Base-by-base conservation (phyloP, 2,113 vertebrate species). In the Corvus cornix region DNA sequence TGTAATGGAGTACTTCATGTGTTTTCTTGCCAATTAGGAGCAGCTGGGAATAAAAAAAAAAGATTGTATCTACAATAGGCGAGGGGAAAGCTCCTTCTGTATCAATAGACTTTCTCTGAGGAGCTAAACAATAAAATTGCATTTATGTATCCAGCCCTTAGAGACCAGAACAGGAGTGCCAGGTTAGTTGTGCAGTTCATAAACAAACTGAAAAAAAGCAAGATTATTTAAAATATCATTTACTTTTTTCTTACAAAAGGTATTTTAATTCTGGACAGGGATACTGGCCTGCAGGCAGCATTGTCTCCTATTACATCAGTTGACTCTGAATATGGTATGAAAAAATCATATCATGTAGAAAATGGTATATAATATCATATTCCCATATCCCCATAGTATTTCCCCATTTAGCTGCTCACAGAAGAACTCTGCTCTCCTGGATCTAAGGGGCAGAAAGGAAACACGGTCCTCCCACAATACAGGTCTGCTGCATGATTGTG, bases 1-100 rank as follows among this genome's bases (percentile, higher is more conserved):
- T 2, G 4, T 10, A n/a, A 7, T 3, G 5, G 7, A 46, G 16
- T 0, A 1, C 8, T 48, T 31, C 4, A 2, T 4, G 5, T 8
- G 11, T 27, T 77, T 66, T n/a, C 31, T 84, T 69, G 44, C 22
- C 59, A 44, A 4, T 17, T 20, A 52, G 44, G 55, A 82, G 73
- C 28, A 74, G 31, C 7, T 43, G 39, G 56, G 73, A 28, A 56
- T 49, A 72, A 43, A 48, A 48, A 46, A 78, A 30, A 78, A 27
- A 35, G 6, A 56, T 30, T 58, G 15, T 41, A 26, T 11, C 33
- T 84, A 41, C 39, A 87, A 73, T 84, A 84, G 16, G 12, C 84
- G 18, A 44, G 44, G 16, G 15, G 10, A 62, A 81, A 69, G 20
- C 33, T 30, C 13, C 43, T 73, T 82, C 39, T 19, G 10, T 43